A percentile compares a stretch with the other conserved stretches of the same genome.
Conservation (phyloP, 2,888 invertebrate species). For the Loripinus fragilis region DNA sequence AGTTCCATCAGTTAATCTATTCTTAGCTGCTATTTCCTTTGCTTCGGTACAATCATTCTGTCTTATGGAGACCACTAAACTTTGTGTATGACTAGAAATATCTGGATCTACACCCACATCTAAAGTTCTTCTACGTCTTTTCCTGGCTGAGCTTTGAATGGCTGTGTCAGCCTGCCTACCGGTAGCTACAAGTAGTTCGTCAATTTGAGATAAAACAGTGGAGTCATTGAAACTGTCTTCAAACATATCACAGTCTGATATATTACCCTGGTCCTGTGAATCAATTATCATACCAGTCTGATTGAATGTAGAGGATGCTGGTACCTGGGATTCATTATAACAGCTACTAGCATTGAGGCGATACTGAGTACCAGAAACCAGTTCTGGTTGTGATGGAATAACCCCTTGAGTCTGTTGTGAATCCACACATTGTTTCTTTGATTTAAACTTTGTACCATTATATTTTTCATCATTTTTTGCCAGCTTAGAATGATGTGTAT, state of each 20-base stretch:
- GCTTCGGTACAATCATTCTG: background rate
- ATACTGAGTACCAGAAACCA: conserved; percentile 14
- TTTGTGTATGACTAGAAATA: conserved; percentile 46
- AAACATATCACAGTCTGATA: conserved; percentile 49
- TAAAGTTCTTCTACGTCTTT: background rate
- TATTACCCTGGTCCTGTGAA: conserved; percentile 29
- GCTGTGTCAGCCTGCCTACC: background rate
- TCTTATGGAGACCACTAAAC: background rate
- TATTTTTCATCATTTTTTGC: no score
- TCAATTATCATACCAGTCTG: conserved; percentile 57
- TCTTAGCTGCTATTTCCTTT: background rate
- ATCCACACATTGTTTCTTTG: background rate
- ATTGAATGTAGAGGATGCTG: conserved; percentile 30
- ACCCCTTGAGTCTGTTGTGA: background rate
- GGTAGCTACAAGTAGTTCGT: background rate
- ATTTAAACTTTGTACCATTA: background rate
- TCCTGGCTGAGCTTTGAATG: background rate
- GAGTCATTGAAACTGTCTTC: conserved; percentile 42
- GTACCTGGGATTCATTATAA: conserved; percentile 26
- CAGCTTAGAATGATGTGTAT: no score
- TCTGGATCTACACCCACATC: background rate
- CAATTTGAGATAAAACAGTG: conserved; percentile 1
- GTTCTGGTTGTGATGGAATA: background rate
- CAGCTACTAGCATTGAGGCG: background rate
- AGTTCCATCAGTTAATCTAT: background rate